Evolutionary conservation across 2,113 vertebrate genomes (phyloP).

Genomic region (Rousettus leschenaultii): DNA sequence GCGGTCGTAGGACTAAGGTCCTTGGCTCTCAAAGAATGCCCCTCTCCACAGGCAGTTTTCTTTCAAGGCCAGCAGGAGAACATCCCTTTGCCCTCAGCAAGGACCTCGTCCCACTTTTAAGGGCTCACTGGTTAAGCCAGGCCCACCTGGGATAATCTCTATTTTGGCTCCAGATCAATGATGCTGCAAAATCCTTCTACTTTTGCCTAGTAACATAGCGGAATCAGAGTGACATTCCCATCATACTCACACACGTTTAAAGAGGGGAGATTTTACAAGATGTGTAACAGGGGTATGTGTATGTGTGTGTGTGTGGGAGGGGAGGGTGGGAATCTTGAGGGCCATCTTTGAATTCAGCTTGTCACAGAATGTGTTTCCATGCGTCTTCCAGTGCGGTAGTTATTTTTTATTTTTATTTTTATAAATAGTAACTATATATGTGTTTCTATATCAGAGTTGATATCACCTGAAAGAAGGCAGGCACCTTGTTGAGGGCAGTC

Average conservation of each 20-base stretch:
- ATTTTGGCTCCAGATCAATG: neutral
- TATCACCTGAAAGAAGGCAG: neutral
- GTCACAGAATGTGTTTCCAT: neutral
- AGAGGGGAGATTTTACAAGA: neutral
- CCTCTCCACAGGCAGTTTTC: neutral
- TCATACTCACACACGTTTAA: neutral
- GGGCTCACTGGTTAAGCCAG: neutral
- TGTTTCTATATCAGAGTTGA: neutral
- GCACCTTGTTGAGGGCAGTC: neutral
- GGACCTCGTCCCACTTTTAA: neutral
- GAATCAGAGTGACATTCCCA: neutral
- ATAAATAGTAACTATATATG: neutral
- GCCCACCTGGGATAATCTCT: neutral
- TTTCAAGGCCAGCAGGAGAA: neutral
- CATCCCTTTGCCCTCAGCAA: neutral
- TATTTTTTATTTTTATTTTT: neutral
- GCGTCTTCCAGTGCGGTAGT: neutral
- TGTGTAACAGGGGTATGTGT: neutral
- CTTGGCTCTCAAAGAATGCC: neutral
- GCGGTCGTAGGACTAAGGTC: neutral
- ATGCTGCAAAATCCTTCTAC: neutral
- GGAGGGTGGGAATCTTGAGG: neutral
- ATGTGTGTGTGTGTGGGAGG: neutral
- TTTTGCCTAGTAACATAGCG: neutral
- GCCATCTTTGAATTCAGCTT: neutral